Evolutionary conservation across 2,888 invertebrate genomes (phyloP).

Genomic region (Teleogryllus oceanicus): DNA sequence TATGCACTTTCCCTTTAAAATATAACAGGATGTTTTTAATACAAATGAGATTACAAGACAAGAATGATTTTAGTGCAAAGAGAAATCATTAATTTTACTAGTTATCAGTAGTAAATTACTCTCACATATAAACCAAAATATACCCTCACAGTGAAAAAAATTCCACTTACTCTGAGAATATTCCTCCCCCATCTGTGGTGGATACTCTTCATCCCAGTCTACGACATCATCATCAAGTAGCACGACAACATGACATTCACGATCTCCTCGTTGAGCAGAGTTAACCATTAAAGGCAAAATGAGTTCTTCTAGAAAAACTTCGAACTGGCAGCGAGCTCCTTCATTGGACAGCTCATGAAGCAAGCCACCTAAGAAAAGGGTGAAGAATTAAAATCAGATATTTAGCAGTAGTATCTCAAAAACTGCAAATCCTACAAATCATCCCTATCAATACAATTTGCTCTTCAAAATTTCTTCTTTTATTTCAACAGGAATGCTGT

Average conservation of each 20-base stretch:
- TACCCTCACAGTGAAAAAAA: not conserved
- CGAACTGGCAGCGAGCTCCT: constrained; percentile 97
- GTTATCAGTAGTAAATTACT: too few species aligned
- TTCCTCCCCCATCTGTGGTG: constrained; percentile 99
- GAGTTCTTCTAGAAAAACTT: constrained; percentile 89
- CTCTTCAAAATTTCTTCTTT: too few species aligned
- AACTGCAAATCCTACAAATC: not conserved
- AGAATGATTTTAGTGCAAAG: too few species aligned
- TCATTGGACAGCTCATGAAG: constrained; percentile 98
- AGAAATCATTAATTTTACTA: too few species aligned
- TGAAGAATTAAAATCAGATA: not conserved
- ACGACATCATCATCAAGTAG: constrained; percentile 91
- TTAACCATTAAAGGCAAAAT: constrained; percentile 96
- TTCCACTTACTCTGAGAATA: constrained; percentile 80
- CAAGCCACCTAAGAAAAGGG: constrained; percentile 66
- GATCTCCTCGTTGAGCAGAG: constrained; percentile 87
- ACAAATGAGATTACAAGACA: too few species aligned
- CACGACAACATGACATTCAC: constrained; percentile 96
- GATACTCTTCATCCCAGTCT: constrained; percentile 99
- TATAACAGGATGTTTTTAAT: too few species aligned
- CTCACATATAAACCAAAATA: too few species aligned
- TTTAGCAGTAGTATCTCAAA: not conserved
- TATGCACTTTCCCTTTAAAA: too few species aligned
- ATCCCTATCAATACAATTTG: not conserved
- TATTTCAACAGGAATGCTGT: too few species aligned